These are phyloP conservation scores for Drosophila azteca DNA, from an alignment of 1,140 invertebrate species.

Conservation along the genomic window DNA sequence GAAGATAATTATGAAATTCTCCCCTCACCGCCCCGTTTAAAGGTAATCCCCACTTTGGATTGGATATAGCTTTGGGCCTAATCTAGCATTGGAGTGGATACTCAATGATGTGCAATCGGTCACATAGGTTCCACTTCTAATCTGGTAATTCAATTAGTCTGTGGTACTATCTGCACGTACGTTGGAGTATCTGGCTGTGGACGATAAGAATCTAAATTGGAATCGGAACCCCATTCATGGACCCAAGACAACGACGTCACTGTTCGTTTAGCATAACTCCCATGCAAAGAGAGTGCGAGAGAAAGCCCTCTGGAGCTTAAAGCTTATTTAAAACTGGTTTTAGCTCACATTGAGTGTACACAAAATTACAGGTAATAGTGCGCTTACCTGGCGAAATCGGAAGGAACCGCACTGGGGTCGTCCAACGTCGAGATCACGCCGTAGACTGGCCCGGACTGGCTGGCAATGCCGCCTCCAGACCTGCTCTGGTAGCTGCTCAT, in stretches of 20 bases:
- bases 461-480: constrained; percentile 12
- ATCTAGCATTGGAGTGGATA: constrained; percentile 26
- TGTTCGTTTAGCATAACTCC: neutral
- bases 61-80: constrained; percentile 23
- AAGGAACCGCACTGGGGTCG: constrained; percentile 35
- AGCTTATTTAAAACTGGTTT: constrained; percentile 30
- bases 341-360: neutral
- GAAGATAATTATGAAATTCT: neutral
- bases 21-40: no score
- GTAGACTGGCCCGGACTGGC: constrained; percentile 59
- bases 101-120: constrained; percentile 27
- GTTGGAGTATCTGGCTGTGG: constrained; percentile 51
- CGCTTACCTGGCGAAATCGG: constrained; percentile 54
- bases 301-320: constrained; percentile 8
- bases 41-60: neutral
- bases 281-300: neutral
- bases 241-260: neutral
- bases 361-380: neutral
- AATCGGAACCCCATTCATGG: constrained; percentile 17
- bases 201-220: constrained; percentile 33
- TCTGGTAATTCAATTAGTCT: constrained; percentile 53
- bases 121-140: constrained; percentile 46
- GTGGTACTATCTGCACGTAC: constrained; percentile 27
- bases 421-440: constrained; percentile 64
- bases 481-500: constrained; percentile 22